These are phyloP conservation scores for Chionis minor DNA, from an alignment of 2,113 vertebrate species.

Conservation along the genomic window DNA sequence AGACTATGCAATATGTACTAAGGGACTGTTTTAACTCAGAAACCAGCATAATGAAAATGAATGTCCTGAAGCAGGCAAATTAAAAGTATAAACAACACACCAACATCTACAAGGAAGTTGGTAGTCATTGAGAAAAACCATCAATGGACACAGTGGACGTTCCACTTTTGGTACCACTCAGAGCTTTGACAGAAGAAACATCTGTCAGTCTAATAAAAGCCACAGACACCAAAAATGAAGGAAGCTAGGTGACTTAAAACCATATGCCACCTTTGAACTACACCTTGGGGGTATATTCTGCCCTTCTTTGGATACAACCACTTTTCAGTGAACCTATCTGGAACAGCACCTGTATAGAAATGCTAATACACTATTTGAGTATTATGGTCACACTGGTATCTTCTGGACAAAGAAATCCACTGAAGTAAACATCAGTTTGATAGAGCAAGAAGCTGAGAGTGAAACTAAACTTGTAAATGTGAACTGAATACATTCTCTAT, in stretches of 20 bases:
- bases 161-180: neutral
- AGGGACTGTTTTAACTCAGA: neutral
- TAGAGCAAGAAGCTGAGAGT: neutral
- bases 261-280: neutral
- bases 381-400: neutral
- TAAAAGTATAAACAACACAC: neutral
- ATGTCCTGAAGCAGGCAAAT: neutral
- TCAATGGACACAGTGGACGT: neutral
- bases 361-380: neutral
- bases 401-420: neutral
- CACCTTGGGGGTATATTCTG: neutral
- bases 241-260: neutral
- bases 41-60: neutral
- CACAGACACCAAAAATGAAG: neutral
- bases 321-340: neutral
- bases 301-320: neutral
- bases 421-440: neutral
- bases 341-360: neutral
- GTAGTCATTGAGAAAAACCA: neutral
- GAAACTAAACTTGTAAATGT: neutral
- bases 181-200: neutral
- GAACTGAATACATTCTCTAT: neutral
- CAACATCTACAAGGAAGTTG: neutral
- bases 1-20: neutral
- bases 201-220: neutral